These are phyloP conservation scores for Bombus pascuorum DNA, from an alignment of 1,140 invertebrate genomes.

Conservation along the genomic window DNA sequence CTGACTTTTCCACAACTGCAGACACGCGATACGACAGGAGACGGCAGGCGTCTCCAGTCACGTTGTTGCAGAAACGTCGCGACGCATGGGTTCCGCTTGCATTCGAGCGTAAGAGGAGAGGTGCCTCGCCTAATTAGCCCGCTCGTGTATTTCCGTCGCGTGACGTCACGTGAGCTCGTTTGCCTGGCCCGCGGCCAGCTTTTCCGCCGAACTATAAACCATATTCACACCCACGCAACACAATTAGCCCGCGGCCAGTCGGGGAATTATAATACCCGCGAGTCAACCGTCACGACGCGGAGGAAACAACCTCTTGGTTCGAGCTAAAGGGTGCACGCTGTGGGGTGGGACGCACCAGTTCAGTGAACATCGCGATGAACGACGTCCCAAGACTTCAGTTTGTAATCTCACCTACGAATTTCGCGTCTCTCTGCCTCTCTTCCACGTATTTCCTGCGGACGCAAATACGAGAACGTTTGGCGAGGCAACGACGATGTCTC, in stretches of 20 bases:
- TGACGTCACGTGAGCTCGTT: slow-evolving; percentile 81
- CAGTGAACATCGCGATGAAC: slow-evolving; percentile 46
- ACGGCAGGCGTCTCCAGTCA: slow-evolving; percentile 24
- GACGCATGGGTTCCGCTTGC: slow-evolving; percentile 77
- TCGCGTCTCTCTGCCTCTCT: not conserved
- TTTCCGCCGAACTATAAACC: slow-evolving; percentile 81
- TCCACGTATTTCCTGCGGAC: slow-evolving; percentile 5
- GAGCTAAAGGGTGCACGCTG: not conserved
- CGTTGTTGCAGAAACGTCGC: slow-evolving; percentile 61
- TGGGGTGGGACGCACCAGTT: not conserved
- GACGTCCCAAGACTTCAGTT: slow-evolving; percentile 63
- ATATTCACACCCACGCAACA: slow-evolving; percentile 82
- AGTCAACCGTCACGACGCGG: slow-evolving; percentile 1
- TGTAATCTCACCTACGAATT: slow-evolving; percentile 66
- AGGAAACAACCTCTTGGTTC: not conserved
- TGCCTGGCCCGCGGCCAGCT: slow-evolving; percentile 79
- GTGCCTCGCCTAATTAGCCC: slow-evolving; percentile 81
- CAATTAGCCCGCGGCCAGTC: slow-evolving; percentile 78
- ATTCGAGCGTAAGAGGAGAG: slow-evolving; percentile 78
- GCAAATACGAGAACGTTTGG: slow-evolving; percentile 43
- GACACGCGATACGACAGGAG: not conserved
- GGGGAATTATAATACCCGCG: slow-evolving; percentile 76
- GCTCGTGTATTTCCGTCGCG: slow-evolving; percentile 81
- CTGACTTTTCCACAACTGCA: not conserved
- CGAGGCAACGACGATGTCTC: not conserved